Evolutionary conservation across 2,113 vertebrate species (phyloP), one percentile per base, ranked within the genome.

Genomic region (Spilogale gracilis): DNA sequence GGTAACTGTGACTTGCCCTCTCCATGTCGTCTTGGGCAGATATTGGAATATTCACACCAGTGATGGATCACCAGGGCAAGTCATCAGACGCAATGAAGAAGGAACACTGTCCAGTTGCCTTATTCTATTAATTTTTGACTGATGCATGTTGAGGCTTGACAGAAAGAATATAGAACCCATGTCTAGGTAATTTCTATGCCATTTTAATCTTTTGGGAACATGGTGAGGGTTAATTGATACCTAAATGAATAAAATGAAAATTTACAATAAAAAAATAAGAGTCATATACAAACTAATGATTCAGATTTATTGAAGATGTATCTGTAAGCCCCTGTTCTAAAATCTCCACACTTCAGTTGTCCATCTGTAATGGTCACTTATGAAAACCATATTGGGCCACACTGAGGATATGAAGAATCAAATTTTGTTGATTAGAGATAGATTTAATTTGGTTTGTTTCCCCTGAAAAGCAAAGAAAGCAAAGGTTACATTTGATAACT

Each of bases 211-310:
- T 58, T 89, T 92, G 86, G 67, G 38, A 87, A 69, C 80, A 14
- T 5, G 3, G 0, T 92, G 45, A 78, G 14, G 9, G 25, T 81
- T 86, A 96, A 89, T 25, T 56, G 94, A 87, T 81, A 48, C 3
- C 54, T 74, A 95, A 69, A 45, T 27, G 10, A 67, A 61, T 91
- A 93, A 83, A 93, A 69, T 18, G 27, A 86, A 96, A 76, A 76
- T 32, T 74, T 74, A 89, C 52, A 54, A 38, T 56, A 89, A 65
- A 85, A 85, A 92, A 50, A n/a, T 69, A 85, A 93, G 52, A 78
- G 5, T 21, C 65, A 61, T 0, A 3, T 58, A 52, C 4, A 65
- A 3, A 80, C 9, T 9, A 56, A 93, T 45, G 16, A 61, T 60
- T 82, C 87, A 92, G 87, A 61, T 60, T 65, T 87, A 67, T 74